Evolutionary conservation across 2,797 vertebrate species (phyloP).

Genomic region (Fundulus diaphanus): DNA sequence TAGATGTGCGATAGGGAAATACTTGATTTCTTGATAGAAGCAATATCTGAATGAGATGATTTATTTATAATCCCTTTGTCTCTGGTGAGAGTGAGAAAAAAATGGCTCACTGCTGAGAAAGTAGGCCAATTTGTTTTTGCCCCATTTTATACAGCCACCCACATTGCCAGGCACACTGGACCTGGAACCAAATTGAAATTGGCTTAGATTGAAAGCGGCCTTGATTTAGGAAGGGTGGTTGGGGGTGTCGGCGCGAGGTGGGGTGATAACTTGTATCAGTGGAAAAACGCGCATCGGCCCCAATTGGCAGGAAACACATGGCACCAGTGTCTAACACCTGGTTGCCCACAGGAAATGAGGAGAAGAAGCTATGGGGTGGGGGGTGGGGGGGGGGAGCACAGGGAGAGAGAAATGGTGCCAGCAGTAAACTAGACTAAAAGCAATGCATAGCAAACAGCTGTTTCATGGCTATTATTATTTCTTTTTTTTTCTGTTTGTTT

Average conservation of each 20-base stretch:
- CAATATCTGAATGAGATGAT: neutral
- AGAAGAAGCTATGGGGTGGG: conserved; percentile 42
- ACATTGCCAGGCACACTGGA: conserved; percentile 50
- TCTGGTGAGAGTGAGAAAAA: conserved; percentile 33
- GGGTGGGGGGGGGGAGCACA: conserved; percentile 34
- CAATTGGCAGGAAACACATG: conserved; percentile 76
- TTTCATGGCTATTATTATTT: conserved; percentile 31
- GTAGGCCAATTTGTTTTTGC: conserved; percentile 62
- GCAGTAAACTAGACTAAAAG: conserved; percentile 61
- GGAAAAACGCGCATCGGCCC: conserved; percentile 63
- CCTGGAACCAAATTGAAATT: conserved; percentile 45
- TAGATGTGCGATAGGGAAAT: neutral
- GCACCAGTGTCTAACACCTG: conserved; percentile 77
- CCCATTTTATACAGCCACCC: conserved; percentile 64
- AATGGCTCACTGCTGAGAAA: conserved; percentile 29
- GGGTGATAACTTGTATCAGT: conserved; percentile 55
- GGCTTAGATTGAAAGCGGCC: conserved; percentile 70
- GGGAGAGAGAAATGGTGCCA: conserved; percentile 43
- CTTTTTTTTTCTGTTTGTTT: conserved; percentile 7
- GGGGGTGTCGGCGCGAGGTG: too few relatives aligned
- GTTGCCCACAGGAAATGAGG: conserved; percentile 73
- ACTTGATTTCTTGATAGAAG: neutral
- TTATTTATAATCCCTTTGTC: conserved; percentile 30
- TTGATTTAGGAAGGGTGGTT: conserved; percentile 35
- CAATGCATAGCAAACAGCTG: conserved; percentile 66